These are phyloP conservation scores for Caloenas nicobarica DNA, from an alignment of 2,113 vertebrate genomes.

Conservation along the genomic window DNA sequence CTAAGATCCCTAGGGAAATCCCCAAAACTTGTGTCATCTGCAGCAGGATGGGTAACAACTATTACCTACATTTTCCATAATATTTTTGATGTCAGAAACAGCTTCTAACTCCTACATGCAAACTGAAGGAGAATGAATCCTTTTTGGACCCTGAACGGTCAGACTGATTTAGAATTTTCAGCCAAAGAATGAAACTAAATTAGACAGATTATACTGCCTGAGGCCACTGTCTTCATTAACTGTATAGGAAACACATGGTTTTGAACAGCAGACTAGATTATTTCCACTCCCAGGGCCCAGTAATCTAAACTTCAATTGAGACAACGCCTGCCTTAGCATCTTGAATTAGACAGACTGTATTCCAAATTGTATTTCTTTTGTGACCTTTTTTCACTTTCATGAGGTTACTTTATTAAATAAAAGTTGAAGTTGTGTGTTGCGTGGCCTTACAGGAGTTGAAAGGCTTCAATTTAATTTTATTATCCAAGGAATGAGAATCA, in stretches of 20 bases:
- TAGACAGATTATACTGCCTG: neutral
- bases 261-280: neutral
- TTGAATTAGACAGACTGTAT: neutral
- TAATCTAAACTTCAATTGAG: neutral
- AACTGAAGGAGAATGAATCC: neutral
- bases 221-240: neutral
- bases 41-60: neutral
- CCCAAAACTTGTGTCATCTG: neutral
- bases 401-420: neutral
- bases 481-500: neutral
- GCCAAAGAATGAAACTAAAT: neutral
- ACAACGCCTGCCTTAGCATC: neutral
- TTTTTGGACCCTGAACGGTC: neutral
- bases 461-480: neutral
- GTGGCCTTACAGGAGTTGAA: neutral
- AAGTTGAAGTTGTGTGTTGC: neutral
- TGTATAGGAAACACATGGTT: neutral
- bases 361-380: neutral
- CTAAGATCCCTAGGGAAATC: neutral
- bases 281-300: neutral
- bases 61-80: neutral
- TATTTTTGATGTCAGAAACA: neutral
- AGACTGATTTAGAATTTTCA: neutral
- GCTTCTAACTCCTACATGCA: neutral
- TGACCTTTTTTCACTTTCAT: neutral